Percentiles rank a stretch among this genome's conserved stretches.
Conservation (phyloP, 2,113 vertebrate genomes). For the Suricata suricatta region DNA sequence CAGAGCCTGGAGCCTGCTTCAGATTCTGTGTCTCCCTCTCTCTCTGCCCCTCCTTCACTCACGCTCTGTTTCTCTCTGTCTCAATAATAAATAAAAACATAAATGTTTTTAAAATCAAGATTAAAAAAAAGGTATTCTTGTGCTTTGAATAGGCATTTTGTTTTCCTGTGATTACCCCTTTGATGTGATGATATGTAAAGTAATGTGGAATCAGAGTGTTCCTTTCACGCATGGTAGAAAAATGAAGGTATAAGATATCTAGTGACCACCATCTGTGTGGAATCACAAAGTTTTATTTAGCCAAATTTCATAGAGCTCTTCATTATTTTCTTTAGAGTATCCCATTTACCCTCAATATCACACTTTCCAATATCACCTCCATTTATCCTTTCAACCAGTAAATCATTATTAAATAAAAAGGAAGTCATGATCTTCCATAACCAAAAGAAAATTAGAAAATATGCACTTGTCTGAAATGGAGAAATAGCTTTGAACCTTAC, state of each 20-base stretch:
- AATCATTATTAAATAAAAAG: background rate
- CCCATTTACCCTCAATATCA: background rate
- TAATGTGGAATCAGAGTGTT: background rate
- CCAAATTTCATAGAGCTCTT: background rate
- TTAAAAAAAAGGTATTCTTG: background rate
- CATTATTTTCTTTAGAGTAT: background rate
- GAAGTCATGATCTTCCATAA: background rate
- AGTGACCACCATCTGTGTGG: background rate
- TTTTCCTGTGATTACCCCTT: background rate
- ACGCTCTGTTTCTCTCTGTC: too few species aligned
- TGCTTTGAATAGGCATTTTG: background rate
- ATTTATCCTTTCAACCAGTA: background rate
- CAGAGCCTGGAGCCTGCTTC: too few species aligned
- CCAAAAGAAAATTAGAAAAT: constrained; percentile 17
- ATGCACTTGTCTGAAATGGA: background rate
- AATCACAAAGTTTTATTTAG: background rate
- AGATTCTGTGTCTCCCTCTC: too few species aligned
- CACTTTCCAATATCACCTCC: rapidly evolving
- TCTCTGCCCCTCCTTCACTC: too few species aligned
- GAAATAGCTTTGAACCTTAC: background rate
- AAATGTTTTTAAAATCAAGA: too few species aligned
- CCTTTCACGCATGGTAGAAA: background rate
- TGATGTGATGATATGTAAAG: background rate
- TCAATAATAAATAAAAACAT: too few species aligned
- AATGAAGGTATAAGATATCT: background rate